Percentiles rank a stretch among this genome's conserved stretches.
These are phyloP conservation scores for Pelobates fuscus DNA, from an alignment of 2,113 vertebrate genomes.

Conservation along the genomic window DNA sequence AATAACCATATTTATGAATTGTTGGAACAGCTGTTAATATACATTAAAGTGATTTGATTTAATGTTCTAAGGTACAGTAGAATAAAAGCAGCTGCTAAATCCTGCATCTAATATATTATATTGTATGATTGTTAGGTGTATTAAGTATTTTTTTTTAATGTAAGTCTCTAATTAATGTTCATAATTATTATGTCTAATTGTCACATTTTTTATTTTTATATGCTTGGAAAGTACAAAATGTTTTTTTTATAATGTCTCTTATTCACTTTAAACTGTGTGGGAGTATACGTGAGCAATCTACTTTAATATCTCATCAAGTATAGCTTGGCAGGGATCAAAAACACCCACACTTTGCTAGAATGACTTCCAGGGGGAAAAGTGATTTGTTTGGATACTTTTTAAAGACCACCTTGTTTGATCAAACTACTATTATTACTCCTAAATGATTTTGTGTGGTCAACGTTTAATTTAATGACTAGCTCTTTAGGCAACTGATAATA, in stretches of 20 bases:
- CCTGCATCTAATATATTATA: background rate
- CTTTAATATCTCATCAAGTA: conserved; percentile 37
- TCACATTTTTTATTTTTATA: conserved; percentile 5
- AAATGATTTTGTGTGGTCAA: background rate
- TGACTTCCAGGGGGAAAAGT: conserved; percentile 32
- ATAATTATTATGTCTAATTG: background rate
- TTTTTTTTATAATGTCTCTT: conserved; percentile 7
- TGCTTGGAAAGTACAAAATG: conserved; percentile 11
- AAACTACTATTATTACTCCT: conserved; percentile 8
- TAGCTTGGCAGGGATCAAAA: conserved; percentile 42
- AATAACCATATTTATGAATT: background rate
- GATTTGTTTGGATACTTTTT: conserved; percentile 40
- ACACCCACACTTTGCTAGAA: conserved; percentile 35
- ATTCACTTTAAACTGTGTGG: conserved; percentile 28
- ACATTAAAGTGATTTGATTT: background rate
- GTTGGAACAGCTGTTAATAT: background rate
- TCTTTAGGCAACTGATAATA: conserved; percentile 14
- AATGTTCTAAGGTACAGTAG: background rate
- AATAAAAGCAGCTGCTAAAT: background rate
- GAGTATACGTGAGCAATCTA: conserved; percentile 30
- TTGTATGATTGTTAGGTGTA: background rate
- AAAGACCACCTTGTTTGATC: conserved; percentile 37
- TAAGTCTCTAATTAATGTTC: background rate
- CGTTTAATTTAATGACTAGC: conserved; percentile 4
- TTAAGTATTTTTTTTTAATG: background rate